Base-by-base conservation (phyloP, 2,888 invertebrate genomes). In the Mactromeris polynyma region DNA sequence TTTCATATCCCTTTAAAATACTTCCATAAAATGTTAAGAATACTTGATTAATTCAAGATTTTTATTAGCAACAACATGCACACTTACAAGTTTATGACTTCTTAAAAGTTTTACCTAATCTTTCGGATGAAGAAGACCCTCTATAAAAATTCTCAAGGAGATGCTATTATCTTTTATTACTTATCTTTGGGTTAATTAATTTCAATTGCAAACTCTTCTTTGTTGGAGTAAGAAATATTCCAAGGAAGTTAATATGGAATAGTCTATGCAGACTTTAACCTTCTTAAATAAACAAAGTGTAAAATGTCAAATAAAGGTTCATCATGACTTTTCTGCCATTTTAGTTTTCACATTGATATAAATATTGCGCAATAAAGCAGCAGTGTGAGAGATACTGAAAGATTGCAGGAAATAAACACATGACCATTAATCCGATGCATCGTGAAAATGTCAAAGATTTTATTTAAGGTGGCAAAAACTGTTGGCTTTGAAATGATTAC, bases 361-460 rank as follows among this genome's bases (percentile, higher is more conserved):
- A 64, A 64, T 64, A 64, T 64, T 64, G 58, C 9, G 58, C 58
- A 26, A 26, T 64, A 36, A 73, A 73, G 14, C 73, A 73, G 73
- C 33, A 33, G 73, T 33, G 21, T 73, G 4, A 21, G 36, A 73
- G 73, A 73, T 73, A 73, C 73, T 36, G 26, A 17, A 36, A 73
- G 73, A 73, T 73, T 73, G 19, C 73, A 33, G 36, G 73, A 73
- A 33, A 73, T 73, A 73, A 73, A 73, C 73, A 73, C 73, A 73
- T 73, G 73, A 73, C 73, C 73, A 73, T 73, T 36, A 73, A 33
- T 73, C 73, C 19, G 19, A 36, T 73, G 17, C 36, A 73, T 36
- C 73, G 73, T 83, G 31, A 83, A 83, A 73, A 83, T 73, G 73
- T 83, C 83, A 83, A 83, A 83, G 33, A 31, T 73, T 58, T 83